phyloP scores from a whole-genome alignment of 2,797 vertebrate species.

The Enteromius paludinosus region DNA sequence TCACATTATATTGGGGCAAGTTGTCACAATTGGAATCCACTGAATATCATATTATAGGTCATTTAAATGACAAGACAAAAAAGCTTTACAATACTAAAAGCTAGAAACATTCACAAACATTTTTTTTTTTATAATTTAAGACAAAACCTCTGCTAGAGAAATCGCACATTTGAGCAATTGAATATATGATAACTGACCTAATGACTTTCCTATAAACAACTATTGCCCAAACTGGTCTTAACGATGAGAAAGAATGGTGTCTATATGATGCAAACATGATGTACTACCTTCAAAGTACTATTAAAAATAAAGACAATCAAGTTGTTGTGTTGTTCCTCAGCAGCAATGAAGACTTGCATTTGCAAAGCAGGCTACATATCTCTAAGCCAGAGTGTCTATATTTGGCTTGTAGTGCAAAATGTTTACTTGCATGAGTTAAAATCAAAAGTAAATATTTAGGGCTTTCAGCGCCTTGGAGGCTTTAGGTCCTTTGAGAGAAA shows the following conservation, averaged over 20 bases:
- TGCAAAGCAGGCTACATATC: background rate
- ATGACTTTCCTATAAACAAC: background rate
- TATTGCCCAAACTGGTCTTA: background rate
- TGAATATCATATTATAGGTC: background rate
- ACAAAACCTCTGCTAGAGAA: background rate
- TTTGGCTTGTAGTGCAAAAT: conserved; percentile 31
- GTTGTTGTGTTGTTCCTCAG: conserved; percentile 7
- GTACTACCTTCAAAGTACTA: background rate
- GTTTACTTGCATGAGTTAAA: conserved; percentile 49
- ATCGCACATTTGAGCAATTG: background rate
- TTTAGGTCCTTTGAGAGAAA: conserved; percentile 29
- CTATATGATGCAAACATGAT: background rate
- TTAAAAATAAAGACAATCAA: background rate
- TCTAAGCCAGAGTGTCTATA: conserved; percentile 29
- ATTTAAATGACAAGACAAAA: background rate
- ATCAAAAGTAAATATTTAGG: conserved; percentile 47
- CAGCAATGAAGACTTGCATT: background rate
- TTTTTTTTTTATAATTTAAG: background rate
- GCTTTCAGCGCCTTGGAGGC: background rate
- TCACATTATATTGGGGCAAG: background rate
- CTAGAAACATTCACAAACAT: too few relatives aligned
- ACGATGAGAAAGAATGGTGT: background rate
- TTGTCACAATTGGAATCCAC: background rate
- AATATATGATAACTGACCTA: background rate
- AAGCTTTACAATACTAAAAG: too few relatives aligned